Evolutionary conservation across 2,797 vertebrate genomes (phyloP).

Genomic region (Acestrorhynchus altus): DNA sequence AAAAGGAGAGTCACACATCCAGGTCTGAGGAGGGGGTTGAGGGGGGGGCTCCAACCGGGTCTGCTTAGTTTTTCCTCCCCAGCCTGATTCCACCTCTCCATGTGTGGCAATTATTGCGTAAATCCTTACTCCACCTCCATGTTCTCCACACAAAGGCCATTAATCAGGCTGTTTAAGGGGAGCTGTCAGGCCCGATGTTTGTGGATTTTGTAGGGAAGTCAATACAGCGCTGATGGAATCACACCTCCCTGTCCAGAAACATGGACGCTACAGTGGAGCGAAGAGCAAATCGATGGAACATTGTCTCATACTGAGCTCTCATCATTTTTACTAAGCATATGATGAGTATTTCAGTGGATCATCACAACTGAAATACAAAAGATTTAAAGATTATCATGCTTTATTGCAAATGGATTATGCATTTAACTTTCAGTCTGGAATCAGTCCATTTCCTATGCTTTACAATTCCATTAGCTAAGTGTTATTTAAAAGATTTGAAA

Average conservation of each 20-base stretch:
- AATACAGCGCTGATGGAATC: slow-evolving; percentile 84
- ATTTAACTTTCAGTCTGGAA: background rate
- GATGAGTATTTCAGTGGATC: slow-evolving; percentile 19
- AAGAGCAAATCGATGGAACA: slow-evolving; percentile 83
- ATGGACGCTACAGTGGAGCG: slow-evolving; percentile 75
- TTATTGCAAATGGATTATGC: background rate
- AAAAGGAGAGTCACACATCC: slow-evolving; percentile 62
- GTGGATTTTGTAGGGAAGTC: slow-evolving; percentile 79
- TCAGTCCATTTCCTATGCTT: background rate
- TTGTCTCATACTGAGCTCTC: slow-evolving; percentile 57
- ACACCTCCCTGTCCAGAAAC: slow-evolving; percentile 85
- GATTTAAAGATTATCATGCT: background rate
- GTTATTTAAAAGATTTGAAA: background rate
- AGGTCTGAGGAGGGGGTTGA: slow-evolving; percentile 30
- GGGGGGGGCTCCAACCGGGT: slow-evolving; percentile 63
- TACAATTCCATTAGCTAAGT: background rate
- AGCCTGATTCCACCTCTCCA: slow-evolving; percentile 69
- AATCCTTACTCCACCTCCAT: slow-evolving; percentile 25
- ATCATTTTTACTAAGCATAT: slow-evolving; percentile 44
- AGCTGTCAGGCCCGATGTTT: slow-evolving; percentile 73
- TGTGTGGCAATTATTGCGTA: slow-evolving; percentile 57
- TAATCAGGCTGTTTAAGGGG: slow-evolving; percentile 83
- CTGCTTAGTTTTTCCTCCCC: slow-evolving; percentile 75
- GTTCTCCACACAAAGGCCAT: slow-evolving; percentile 78
- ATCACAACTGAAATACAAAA: slow-evolving; percentile 3